phyloP scores from a whole-genome alignment of 1,140 invertebrate species.

The Caenorhabditis remanei region DNA sequence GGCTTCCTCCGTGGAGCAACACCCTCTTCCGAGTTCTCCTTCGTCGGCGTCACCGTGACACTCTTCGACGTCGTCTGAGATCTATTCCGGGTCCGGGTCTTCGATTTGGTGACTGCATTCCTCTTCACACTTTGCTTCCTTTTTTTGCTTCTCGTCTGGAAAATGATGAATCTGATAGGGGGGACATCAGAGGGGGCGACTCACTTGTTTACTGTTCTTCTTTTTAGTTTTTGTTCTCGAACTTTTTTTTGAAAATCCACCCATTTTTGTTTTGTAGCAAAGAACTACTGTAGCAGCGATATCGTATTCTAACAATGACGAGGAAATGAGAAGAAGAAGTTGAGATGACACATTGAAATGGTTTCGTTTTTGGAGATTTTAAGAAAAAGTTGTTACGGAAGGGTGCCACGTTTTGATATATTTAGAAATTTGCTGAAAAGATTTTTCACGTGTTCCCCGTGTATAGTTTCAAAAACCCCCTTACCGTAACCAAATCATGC shows the following conservation, averaged over 20 bases:
- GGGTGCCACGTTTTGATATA: no score
- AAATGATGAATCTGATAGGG: no score
- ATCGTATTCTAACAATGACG: no score
- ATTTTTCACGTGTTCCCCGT: no score
- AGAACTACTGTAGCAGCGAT: no score
- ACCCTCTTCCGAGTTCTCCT: not conserved
- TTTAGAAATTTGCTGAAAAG: no score
- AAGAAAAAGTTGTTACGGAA: no score
- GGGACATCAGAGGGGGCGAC: not conserved
- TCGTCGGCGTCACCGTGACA: not conserved
- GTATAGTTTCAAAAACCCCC: no score
- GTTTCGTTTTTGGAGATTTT: no score
- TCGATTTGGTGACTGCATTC: not conserved
- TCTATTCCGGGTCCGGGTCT: not conserved
- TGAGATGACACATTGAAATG: no score
- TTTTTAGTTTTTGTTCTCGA: slow-evolving; percentile 22
- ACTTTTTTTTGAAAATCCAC: not conserved
- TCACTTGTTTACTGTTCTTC: not conserved
- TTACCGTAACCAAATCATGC: no score
- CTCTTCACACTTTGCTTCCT: not conserved
- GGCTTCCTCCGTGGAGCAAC: not conserved
- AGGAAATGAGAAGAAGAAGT: no score
- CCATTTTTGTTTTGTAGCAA: not conserved
- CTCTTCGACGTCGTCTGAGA: not conserved
- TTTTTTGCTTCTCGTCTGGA: not conserved